Base-by-base conservation (phyloP, 2,113 vertebrate genomes). In the Calyptommatus sinebrachiatus region DNA sequence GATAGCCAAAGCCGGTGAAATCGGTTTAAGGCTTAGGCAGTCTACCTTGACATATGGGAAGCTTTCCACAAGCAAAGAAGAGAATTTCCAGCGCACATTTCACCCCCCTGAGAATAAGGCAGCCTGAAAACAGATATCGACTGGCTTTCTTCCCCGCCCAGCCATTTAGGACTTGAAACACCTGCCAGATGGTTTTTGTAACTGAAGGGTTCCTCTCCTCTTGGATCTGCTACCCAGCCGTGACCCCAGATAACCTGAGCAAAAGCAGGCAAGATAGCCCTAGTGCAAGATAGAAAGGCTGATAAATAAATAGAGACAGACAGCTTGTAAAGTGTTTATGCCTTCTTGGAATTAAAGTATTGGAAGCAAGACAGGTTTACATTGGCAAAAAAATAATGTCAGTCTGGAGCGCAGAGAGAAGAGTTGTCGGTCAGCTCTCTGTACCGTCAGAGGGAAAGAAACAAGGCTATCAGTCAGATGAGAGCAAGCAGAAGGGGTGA, bases 361-460 rank as follows among this genome's bases (percentile, higher is more conserved):
- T 83, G 85, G 86, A 90, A 83, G 82, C 3, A 6, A 90, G 90
- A 89, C 89, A 88, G 88, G 88, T 90, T 92, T 91, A 91, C 87
- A 87, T 63, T 87, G 89, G 84, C 82, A 85, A 84, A 28, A 86
- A 85, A 91, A 88, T 88, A 87, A 90, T 90, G 88, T 83, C 14
- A 86, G 86, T 84, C 65, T 87, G 85, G 86, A 88, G 86, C 84
- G 3, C 75, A 71, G 87, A 84, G 85, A 78, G 48, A 82, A 7
- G 71, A 69, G 73, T 87, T 84, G 91, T 91, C 83, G 80, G 89
- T 91, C 91, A 92, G 88, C 81, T 3, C 6, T 18, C 60, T 7
- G 61, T 62, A 81, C 81, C 87, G 90, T 83, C 84, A 87, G 14
- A 79, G 79, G 79, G 82, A 87, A 85, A 78, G 85, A 84, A 89